Evolutionary conservation across 2,797 vertebrate species (phyloP), one percentile per base, ranked within the genome.

Genomic region (Acestrorhynchus altus): DNA sequence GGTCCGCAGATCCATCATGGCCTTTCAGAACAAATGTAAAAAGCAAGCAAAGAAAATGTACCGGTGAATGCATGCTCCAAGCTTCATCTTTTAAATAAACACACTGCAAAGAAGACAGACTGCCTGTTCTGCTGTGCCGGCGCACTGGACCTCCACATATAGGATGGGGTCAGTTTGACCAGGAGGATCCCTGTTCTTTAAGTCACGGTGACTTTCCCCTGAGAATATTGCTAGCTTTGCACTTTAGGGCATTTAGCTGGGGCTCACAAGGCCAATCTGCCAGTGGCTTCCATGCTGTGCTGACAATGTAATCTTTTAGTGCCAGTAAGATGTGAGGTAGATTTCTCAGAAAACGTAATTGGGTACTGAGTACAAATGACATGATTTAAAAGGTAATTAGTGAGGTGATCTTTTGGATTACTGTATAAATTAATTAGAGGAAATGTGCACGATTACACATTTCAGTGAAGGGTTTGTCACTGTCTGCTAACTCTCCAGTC

Each of bases 181-280:
- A 78, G 12, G 47, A 72, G 64, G 59, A 73, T 74, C 40, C 51
- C 75, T 49, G 59, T 66, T 59, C 64, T 69, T 57, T 35, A 18
- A 68, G 69, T 61, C 56, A 78, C 46, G 60, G 78, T 82, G 77
- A 80, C 75, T 68, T 78, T 83, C 59, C 66, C 61, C 51, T 35
- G 49, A 78, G 54, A 77, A 71, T 78, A 76, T 40, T 52, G 80
- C 82, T 47, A 79, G 78, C 65, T 70, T 39, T 77, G 84, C 72
- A 75, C 75, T 81, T 74, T 74, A 69, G 47, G 70, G 80, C 73
- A 84, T 86, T 64, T 82, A 80, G 75, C 61, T 72, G 80, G 65
- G 52, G 76, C 20, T 46, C 15, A 64, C 77, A 65, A 85, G 72
- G 67, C 56, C 71, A 69, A 80, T 52, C 81, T 61, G 74, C 47